Evolutionary conservation across 1,140 invertebrate species (phyloP).

Genomic region (Drosophila nikananu): DNA sequence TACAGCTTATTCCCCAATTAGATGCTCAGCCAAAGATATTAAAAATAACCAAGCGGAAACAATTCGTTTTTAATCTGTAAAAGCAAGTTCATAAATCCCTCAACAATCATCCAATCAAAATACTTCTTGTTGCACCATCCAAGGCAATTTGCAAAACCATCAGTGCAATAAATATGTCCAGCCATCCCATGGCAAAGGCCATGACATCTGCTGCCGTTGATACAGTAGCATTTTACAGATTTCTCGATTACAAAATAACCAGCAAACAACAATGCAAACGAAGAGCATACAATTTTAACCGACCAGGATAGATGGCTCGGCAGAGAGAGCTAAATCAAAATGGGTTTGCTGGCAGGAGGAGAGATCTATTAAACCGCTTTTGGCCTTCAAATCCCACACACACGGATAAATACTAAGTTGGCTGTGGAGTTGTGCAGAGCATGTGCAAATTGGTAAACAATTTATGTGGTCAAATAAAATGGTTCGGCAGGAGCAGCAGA

Average conservation of each 20-base stretch:
- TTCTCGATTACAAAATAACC: constrained; percentile 43
- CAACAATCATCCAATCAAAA: constrained; percentile 11
- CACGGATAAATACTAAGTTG: background rate
- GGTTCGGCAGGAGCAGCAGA: constrained; percentile 19
- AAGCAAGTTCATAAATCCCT: constrained; percentile 34
- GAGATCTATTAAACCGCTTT: constrained; percentile 46
- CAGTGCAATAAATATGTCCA: constrained; percentile 37
- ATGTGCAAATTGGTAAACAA: constrained; percentile 64
- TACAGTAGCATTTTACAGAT: constrained; percentile 33
- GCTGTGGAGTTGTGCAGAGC: constrained; percentile 14
- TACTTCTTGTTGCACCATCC: constrained; percentile 1
- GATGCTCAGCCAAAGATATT: background rate
- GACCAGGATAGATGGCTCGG: constrained; percentile 28
- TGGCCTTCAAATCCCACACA: constrained; percentile 28
- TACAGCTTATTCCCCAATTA: background rate
- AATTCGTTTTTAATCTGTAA: constrained; percentile 13
- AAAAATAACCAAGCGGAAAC: background rate
- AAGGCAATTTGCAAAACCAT: constrained; percentile 31
- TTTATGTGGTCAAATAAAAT: constrained; percentile 65
- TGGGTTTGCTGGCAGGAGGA: constrained; percentile 9
- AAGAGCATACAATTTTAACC: constrained; percentile 25
- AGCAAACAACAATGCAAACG: constrained; percentile 13
- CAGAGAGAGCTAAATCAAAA: constrained; percentile 47
- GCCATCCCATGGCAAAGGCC: constrained; percentile 16
- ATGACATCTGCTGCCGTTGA: constrained; percentile 47